Evolutionary conservation across 2,888 invertebrate genomes (phyloP), one percentile per base, ranked within the genome.

Genomic region (Graphium colonna): DNA sequence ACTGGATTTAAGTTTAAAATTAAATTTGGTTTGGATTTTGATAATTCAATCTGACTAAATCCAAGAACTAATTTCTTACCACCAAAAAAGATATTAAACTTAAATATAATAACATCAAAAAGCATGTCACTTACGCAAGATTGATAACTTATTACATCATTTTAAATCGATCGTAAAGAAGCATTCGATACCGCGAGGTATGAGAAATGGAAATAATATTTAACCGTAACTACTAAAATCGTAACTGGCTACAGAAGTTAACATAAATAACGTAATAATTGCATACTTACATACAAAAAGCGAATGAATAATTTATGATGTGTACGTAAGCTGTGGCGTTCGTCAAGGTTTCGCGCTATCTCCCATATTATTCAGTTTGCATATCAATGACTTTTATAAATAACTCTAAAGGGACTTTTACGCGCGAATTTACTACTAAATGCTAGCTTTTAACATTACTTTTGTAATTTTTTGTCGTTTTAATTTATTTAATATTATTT

Each of bases 331-430:
- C 18, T n/a, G n/a, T 31, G 40, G 48, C 17, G 39, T 39, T 10
- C 31, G 10, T 41, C 40, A 33, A 41, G 49, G 49, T 28, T 47
- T 18, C 26, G 26, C n/a, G 8, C 49, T 49, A 49, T 41, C 41
- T 18, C 41, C 33, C 1, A n/a, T 33, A 18, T 33, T 49, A 42
- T 49, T 41, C 28, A 31, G 31, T 41, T 49, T 41, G 28, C 33
- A 41, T 49, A 18, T 49, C 48, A 48, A 48, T 48, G 12, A 40
- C 10, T 21, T 40, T 40, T 16, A 40, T 40, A 40, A 16, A 9
- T 16, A 31, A 10, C 31, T 46, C 17, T 46, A 8, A 36, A 33
- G 16, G 31, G 33, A 26, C 42, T 38, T 12, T 21, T 21, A 21
- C 21, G 21, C 5, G 21, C 21, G 5, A 21, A 21, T 21, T 21